These are phyloP conservation scores for Serinus canaria DNA, from an alignment of 2,113 vertebrate genomes.

Conservation along the genomic window DNA sequence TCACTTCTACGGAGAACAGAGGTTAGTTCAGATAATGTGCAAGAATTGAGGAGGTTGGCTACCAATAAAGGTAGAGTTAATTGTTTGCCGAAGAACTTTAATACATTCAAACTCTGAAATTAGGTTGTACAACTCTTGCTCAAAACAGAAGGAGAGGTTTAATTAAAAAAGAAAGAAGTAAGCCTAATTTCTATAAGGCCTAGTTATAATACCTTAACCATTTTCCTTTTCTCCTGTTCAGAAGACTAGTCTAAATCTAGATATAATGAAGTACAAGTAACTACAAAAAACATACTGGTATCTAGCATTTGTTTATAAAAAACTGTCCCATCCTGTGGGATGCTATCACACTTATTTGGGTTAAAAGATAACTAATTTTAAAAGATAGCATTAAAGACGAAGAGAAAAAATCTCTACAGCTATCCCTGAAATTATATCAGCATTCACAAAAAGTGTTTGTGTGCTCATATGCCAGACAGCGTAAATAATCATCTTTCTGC, in stretches of 20 bases:
- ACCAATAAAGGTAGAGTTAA: not conserved
- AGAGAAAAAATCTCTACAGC: not conserved
- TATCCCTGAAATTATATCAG: not conserved
- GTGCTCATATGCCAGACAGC: fast-evolving
- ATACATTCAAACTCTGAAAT: not conserved
- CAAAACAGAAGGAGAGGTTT: not conserved
- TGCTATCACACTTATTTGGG: not conserved
- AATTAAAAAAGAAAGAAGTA: conserved; percentile 10
- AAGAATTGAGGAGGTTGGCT: not conserved
- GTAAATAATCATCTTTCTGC: not conserved
- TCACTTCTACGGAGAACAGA: not conserved
- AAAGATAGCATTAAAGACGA: not conserved
- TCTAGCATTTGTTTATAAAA: not conserved
- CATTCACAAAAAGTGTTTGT: not conserved
- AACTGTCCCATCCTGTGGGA: not conserved
- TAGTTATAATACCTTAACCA: not conserved
- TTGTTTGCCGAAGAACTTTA: not conserved
- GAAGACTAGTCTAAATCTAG: not conserved
- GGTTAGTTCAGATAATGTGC: not conserved
- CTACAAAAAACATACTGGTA: not conserved
- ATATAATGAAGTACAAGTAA: not conserved
- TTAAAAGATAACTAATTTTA: not conserved
- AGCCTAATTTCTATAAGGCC: not conserved
- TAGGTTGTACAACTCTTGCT: not conserved
- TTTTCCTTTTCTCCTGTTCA: not conserved